Base-by-base conservation (phyloP, 2,888 invertebrate species). In the Gasteruption jaculator region DNA sequence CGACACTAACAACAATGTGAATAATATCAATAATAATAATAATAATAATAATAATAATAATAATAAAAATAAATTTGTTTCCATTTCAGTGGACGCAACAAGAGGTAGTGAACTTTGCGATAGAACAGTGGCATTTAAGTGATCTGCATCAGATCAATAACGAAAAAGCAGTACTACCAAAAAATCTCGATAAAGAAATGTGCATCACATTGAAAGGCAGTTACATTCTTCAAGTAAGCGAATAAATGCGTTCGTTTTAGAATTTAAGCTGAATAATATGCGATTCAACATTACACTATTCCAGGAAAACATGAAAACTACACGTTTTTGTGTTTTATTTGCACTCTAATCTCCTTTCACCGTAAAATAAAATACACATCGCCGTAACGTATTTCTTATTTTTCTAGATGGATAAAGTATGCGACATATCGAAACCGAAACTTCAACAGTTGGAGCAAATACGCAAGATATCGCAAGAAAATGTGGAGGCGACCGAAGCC, bases 61-160 rank as follows among this genome's bases (percentile, higher is more conserved):
- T 15, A 27, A 21, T 42, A 18, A 19, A 31, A 18, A 24, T 25
- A 39, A 14, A 20, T 29, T 30, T 24, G 37, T 19, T 35, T 7
- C 33, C 1, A 14, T 39, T 35, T 8, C 21, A 58, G 58, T 34
- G 53, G n/a, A 71, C 66, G 15, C 61, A 73, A 43, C 58, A 69
- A n/a, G 74, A 79, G 16, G 71, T 83, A 38, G 71, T 78, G 53
- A 65, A 67, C 37, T 77, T 77, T 58, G 82, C 80, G 1, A 78
- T 74, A 51, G 75, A 80, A 42, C 85, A 85, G 58, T 85, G 84
- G 85, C 63, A 80, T 31, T 62, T 82, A 4, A 74, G 79, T 51
- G 81, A 85, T 62, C 65, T 85, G 33, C 73, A 78, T 39, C 80
- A 82, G 11, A 77, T 84, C 32, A 63, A 58, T 42, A 61, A 61